These are phyloP conservation scores for Leptothorax acervorum DNA, from an alignment of 2,888 invertebrate genomes.

Conservation along the genomic window DNA sequence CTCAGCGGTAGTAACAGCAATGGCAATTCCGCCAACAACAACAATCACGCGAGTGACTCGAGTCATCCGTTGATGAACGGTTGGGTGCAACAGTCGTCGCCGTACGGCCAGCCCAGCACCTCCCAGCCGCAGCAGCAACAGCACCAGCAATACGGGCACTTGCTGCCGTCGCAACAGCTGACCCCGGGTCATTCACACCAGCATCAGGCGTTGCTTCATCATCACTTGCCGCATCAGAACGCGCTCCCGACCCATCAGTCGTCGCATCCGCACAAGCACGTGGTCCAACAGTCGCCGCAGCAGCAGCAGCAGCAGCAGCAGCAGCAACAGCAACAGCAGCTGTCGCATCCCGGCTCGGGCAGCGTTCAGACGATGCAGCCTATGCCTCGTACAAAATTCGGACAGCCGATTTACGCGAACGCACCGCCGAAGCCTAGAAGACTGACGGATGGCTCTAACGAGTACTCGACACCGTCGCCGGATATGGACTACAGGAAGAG, in stretches of 20 bases:
- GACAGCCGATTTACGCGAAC: slow-evolving; percentile 94
- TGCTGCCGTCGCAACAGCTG: slow-evolving; percentile 63
- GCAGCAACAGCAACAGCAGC: slow-evolving; percentile 43
- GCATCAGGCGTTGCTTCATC: slow-evolving; percentile 74
- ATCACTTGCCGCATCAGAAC: slow-evolving; percentile 69
- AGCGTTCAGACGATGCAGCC: slow-evolving; percentile 80
- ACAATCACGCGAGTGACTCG: slow-evolving; percentile 66
- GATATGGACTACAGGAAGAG: slow-evolving; percentile 80
- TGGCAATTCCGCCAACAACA: slow-evolving; percentile 65
- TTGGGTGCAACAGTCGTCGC: slow-evolving; percentile 79
- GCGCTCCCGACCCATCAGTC: slow-evolving; percentile 52
- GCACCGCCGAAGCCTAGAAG: slow-evolving; percentile 95
- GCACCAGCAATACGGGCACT: slow-evolving; percentile 67
- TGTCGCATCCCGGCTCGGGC: slow-evolving; percentile 62
- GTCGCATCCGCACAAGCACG: slow-evolving; percentile 65
- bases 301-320: slow-evolving; percentile 57
- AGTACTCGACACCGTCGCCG: slow-evolving; percentile 90
- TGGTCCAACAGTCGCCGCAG: slow-evolving; percentile 58
- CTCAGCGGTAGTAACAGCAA: slow-evolving; percentile 77
- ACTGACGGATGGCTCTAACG: slow-evolving; percentile 89
- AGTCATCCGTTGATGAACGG: slow-evolving; percentile 78
- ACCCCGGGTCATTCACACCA: slow-evolving; percentile 73
- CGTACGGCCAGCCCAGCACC: slow-evolving; percentile 76
- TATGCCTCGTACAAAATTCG: slow-evolving; percentile 84
- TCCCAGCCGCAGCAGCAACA: slow-evolving; percentile 68